Evolutionary conservation across 2,888 invertebrate species (phyloP).

Genomic region (Lasioglossum lativentre): DNA sequence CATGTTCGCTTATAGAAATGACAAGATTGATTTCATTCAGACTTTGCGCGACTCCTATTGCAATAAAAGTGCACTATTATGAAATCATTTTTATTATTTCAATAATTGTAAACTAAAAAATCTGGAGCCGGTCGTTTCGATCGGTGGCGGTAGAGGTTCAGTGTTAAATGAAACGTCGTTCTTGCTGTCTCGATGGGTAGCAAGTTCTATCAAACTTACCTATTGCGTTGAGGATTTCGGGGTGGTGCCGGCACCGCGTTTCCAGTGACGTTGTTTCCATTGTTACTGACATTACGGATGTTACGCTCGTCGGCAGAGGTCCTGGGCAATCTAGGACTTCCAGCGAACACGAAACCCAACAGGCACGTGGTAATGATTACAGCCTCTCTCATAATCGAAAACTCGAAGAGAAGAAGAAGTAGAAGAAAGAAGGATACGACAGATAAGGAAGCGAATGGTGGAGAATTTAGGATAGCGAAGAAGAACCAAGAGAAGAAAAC

Average conservation of each 20-base stretch:
- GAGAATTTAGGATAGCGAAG: neutral
- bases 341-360: constrained; percentile 79
- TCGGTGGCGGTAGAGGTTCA: too few relatives aligned
- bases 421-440: constrained; percentile 10
- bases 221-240: constrained; percentile 78
- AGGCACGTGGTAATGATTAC: constrained; percentile 79
- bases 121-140: too few relatives aligned
- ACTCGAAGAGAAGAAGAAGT: constrained; percentile 2
- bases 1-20: too few relatives aligned
- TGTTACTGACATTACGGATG: constrained; percentile 77
- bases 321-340: constrained; percentile 81
- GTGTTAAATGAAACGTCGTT: neutral
- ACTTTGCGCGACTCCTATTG: too few relatives aligned
- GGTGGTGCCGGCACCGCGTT: constrained; percentile 73
- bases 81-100: too few relatives aligned
- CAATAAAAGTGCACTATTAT: too few relatives aligned
- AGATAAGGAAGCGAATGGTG: neutral
- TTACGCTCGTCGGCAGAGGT: constrained; percentile 82
- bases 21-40: too few relatives aligned
- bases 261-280: constrained; percentile 73
- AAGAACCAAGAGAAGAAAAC: neutral
- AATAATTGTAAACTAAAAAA: too few relatives aligned
- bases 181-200: neutral
- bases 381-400: constrained; percentile 77
- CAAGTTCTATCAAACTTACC: constrained; percentile 65